Conservation (phyloP, 2,113 vertebrate genomes). For the Amphilophus citrinellus region DNA sequence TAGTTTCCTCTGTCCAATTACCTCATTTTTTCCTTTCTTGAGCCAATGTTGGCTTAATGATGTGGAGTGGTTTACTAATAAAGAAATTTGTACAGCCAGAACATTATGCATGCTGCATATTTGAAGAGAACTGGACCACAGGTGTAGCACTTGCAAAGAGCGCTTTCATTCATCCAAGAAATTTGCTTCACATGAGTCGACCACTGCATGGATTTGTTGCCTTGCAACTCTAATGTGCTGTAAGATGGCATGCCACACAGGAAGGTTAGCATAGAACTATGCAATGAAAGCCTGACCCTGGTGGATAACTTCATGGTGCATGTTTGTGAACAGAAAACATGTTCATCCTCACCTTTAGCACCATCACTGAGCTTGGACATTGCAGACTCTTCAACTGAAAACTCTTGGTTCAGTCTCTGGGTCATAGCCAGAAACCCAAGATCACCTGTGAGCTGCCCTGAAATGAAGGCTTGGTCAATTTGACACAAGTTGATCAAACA, state of each 20-base stretch:
- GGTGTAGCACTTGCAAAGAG: not conserved
- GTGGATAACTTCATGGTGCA: not conserved
- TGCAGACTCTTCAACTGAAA: not conserved
- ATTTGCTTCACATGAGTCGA: not conserved
- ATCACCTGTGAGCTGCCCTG: not conserved
- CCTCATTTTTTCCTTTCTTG: no score
- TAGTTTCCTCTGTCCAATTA: not conserved
- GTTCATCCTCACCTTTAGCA: not conserved
- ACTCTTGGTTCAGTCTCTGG: not conserved
- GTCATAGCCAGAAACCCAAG: not conserved
- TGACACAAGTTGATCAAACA: not conserved
- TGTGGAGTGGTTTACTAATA: not conserved
- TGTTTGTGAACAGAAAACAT: not conserved
- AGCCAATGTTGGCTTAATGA: not conserved
- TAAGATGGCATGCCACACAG: not conserved
- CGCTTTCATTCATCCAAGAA: slow-evolving; percentile 5
- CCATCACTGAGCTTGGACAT: not conserved
- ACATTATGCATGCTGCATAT: not conserved
- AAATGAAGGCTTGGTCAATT: not conserved
- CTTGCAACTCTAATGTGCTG: not conserved
- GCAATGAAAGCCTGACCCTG: no score
- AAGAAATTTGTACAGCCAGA: not conserved
- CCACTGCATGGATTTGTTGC: not conserved
- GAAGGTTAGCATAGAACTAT: not conserved
- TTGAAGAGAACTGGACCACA: not conserved